Base-by-base conservation (phyloP, 92 coral and sea anemone species). In the Plumapathes pennacea region DNA sequence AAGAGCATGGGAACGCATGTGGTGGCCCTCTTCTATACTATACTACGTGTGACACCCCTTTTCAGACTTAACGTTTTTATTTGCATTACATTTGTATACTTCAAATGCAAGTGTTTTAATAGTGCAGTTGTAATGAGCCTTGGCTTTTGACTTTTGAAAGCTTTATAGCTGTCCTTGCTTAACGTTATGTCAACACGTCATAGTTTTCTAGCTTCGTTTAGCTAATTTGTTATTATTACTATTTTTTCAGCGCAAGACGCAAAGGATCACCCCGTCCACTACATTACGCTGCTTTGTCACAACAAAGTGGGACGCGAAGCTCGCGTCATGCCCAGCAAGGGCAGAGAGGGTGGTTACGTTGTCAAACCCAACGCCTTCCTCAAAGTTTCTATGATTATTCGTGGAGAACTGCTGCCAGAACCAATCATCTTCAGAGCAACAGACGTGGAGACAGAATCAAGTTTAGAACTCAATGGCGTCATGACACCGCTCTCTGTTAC, bases 241-340 rank as follows among this genome's bases (percentile, higher is more conserved):
- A 7, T 59, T 38, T 5, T 32, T 63, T 42, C 12, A 62, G 66
- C 53, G 12, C 57, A 72, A 0, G 19, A n/a, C n/a, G n/a, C n/a
- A n/a, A n/a, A n/a, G n/a, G n/a, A n/a, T n/a, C n/a, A n/a, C n/a
- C n/a, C n/a, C n/a, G n/a, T 77, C 50, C 85, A 78, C 42, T 94
- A 19, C 77, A 76, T 94, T 51, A 80, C 96, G 3, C 20, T 94
- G 49, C 42, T 89, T 43, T 50, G 75, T 0, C 87, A 80, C 72
- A 89, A 94, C 87, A 84, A 74, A 55, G 89, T 83, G 21, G 81
- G 87, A 17, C 84, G 99, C 25, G 69, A 46, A 27, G 83, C 78
- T 3, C 56, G 97, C 25, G 62, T 94, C 24, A 24, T 76, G 20
- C 99, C 99, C 25, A 84, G 87, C 36, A 89, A 79, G 38, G 99